A percentile compares a stretch with the other conserved stretches of the same genome.
Evolutionary conservation across 2,888 invertebrate genomes (phyloP).

Genomic region (Acheta domesticus): DNA sequence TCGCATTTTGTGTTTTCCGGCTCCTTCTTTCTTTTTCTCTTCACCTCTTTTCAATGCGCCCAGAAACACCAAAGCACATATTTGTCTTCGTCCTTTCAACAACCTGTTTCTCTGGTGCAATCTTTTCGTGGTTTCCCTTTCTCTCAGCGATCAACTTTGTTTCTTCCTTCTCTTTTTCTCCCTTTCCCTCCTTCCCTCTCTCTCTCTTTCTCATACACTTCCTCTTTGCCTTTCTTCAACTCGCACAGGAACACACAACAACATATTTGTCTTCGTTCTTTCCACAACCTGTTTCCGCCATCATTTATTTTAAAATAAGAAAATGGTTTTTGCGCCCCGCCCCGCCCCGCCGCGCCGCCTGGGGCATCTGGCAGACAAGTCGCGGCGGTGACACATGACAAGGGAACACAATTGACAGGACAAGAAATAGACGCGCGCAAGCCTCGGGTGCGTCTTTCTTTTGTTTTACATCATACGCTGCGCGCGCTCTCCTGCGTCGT

Average conservation of each 20-base stretch:
- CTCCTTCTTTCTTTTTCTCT: too few relatives aligned
- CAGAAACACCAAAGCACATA: background rate
- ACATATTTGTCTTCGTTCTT: slow-evolving; percentile 6
- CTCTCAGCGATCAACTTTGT: too few relatives aligned
- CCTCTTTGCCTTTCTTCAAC: too few relatives aligned
- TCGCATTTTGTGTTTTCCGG: too few relatives aligned
- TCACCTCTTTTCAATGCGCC: too few relatives aligned
- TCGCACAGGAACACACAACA: background rate
- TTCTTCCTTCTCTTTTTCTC: too few relatives aligned
- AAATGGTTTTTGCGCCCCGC: background rate
- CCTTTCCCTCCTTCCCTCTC: too few relatives aligned
- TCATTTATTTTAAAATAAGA: slow-evolving; percentile 18
- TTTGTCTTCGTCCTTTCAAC: background rate
- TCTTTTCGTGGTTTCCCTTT: too few relatives aligned
- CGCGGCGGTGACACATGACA: background rate
- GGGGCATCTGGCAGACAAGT: slow-evolving; percentile 1
- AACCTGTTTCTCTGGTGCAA: background rate
- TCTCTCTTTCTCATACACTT: too few relatives aligned
- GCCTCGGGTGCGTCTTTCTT: background rate
- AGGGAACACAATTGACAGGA: slow-evolving; percentile 18
- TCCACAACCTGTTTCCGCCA: slow-evolving; percentile 18
- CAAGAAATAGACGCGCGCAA: background rate
- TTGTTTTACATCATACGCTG: background rate
- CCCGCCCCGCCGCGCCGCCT: background rate
- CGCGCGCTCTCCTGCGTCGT: background rate